Evolutionary conservation across 1,140 invertebrate genomes (phyloP).

Genomic region (Choristoneura fumiferana): DNA sequence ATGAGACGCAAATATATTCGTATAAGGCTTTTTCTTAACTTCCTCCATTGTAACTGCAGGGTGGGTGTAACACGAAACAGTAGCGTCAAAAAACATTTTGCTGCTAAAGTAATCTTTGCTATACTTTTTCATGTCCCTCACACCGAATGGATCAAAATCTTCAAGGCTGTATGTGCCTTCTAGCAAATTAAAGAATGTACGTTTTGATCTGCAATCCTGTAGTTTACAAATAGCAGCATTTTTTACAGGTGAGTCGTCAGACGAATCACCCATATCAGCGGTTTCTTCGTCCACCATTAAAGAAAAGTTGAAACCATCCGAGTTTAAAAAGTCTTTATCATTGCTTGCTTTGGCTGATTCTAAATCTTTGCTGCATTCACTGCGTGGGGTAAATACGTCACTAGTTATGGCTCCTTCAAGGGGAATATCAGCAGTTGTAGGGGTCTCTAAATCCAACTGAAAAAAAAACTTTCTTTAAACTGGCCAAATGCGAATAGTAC

Average conservation of each 20-base stretch:
- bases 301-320: conserved; percentile 68
- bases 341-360: conserved; percentile 40
- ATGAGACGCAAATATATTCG: conserved; percentile 63
- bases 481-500: too few relatives aligned
- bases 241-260: conserved; percentile 51
- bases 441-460: conserved; percentile 74
- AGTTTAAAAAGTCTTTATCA: conserved; percentile 54
- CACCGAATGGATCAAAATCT: conserved; percentile 70
- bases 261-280: conserved; percentile 35
- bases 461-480: conserved; percentile 34
- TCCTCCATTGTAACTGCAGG: conserved; percentile 62
- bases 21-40: conserved; percentile 62
- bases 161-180: conserved; percentile 65
- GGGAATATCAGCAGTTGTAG: conserved; percentile 66
- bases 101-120: conserved; percentile 54
- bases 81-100: conserved; percentile 47
- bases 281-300: conserved; percentile 62
- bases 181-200: conserved; percentile 61
- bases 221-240: conserved; percentile 20
- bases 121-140: conserved; percentile 49
- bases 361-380: conserved; percentile 47
- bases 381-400: conserved; percentile 54
- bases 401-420: conserved; percentile 46
- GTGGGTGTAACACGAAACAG: conserved; percentile 58
- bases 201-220: conserved; percentile 27